phyloP scores from a whole-genome alignment of 2,113 vertebrate species.

The Tenrec ecaudatus region DNA sequence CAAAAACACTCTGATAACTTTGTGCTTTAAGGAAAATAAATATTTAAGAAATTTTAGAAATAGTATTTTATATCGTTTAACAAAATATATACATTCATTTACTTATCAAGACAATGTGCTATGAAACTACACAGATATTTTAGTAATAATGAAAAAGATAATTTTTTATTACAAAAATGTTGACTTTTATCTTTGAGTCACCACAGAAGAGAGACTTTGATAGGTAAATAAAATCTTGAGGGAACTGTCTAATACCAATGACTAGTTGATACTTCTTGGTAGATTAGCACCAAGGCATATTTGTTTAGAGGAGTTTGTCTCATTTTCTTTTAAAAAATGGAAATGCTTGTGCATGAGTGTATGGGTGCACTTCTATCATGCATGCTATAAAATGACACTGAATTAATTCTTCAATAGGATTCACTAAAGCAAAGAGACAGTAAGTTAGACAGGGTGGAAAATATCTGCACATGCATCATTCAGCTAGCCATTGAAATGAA shows the following conservation, averaged over 20 bases:
- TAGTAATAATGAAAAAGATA: background rate
- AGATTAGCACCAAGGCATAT: too few species aligned
- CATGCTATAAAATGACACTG: slow-evolving; percentile 18
- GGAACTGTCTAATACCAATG: too few species aligned
- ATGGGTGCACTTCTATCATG: too few species aligned
- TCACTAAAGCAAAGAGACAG: slow-evolving; percentile 20
- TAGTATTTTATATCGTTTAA: background rate
- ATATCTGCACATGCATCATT: slow-evolving; percentile 51
- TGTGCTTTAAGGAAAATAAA: background rate
- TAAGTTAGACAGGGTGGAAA: slow-evolving; percentile 30
- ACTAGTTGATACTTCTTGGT: too few species aligned
- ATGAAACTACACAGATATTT: background rate
- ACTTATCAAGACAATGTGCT: background rate
- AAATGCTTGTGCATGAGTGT: too few species aligned
- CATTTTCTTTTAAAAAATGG: too few species aligned
- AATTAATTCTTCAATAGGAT: slow-evolving; percentile 57
- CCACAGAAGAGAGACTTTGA: background rate
- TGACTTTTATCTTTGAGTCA: background rate
- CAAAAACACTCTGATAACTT: background rate
- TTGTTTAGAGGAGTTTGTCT: too few species aligned
- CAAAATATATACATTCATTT: background rate
- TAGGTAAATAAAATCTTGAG: background rate
- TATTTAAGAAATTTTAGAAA: background rate
- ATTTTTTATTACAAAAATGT: background rate
- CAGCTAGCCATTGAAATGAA: slow-evolving; percentile 60